phyloP scores from a whole-genome alignment of 2,797 vertebrate genomes.

The Gymnodraco acuticeps region DNA sequence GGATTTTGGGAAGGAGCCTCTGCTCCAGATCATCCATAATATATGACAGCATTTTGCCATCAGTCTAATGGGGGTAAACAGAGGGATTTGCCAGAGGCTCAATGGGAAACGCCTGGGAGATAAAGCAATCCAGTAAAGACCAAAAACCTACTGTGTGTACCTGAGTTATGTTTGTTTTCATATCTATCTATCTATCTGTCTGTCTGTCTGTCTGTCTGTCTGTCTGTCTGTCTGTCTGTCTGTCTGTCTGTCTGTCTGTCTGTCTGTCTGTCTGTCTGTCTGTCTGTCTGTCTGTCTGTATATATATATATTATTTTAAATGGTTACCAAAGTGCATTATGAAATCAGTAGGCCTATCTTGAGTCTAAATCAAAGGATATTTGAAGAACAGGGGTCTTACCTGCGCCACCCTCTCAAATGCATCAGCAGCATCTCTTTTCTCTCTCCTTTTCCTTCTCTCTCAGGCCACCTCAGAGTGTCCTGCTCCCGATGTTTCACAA shows the following conservation, averaged over 20 bases:
- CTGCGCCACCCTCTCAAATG: slow-evolving; percentile 29
- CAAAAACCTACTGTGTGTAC: slow-evolving; percentile 32
- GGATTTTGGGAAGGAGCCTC: slow-evolving; percentile 67
- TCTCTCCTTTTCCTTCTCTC: slow-evolving; percentile 21
- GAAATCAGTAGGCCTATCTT: slow-evolving; percentile 1
- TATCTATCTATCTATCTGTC: slow-evolving; percentile 25
- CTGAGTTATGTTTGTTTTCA: slow-evolving; percentile 22
- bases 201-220: slow-evolving; percentile 19
- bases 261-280: background rate
- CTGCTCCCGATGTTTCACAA: slow-evolving; percentile 76
- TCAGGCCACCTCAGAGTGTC: slow-evolving; percentile 57
- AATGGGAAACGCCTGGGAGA: slow-evolving; percentile 69
- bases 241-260: background rate
- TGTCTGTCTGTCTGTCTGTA: slow-evolving; percentile 9
- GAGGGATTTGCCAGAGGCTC: slow-evolving; percentile 70
- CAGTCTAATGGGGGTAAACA: slow-evolving; percentile 76
- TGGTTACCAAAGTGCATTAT: background rate
- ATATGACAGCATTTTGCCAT: slow-evolving; percentile 74
- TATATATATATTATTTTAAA: slow-evolving; percentile 11
- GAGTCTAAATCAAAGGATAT: slow-evolving; percentile 33
- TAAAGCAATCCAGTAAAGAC: slow-evolving; percentile 54
- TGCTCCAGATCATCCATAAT: slow-evolving; percentile 77
- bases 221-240: slow-evolving; percentile 11
- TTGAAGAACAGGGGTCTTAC: slow-evolving; percentile 16
- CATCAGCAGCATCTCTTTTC: slow-evolving; percentile 29